phyloP scores from a whole-genome alignment of 2,113 vertebrate genomes.

The Amazona guildingii region DNA sequence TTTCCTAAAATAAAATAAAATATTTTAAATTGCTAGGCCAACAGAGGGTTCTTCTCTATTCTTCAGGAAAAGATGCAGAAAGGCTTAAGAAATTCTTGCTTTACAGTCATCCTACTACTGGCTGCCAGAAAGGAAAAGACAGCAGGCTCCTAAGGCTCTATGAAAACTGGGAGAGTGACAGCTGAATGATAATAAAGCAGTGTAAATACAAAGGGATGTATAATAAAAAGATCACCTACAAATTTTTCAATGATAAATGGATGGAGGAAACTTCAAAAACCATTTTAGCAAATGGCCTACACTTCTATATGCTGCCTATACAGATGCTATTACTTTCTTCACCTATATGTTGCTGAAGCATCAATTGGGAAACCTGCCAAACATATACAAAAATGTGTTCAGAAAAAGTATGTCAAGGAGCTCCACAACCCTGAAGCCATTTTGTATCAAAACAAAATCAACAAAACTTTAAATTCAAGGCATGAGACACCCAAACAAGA shows the following conservation, averaged over 20 bases:
- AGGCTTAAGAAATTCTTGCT: not conserved
- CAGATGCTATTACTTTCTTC: not conserved
- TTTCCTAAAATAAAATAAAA: not conserved
- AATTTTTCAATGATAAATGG: not conserved
- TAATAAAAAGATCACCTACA: not conserved
- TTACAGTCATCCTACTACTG: not conserved
- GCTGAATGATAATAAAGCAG: not conserved
- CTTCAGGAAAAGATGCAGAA: not conserved
- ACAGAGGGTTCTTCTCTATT: not conserved
- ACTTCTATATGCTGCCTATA: not conserved
- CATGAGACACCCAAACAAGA: not conserved
- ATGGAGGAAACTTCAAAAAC: not conserved
- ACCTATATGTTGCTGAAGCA: not conserved
- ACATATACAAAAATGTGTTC: not conserved
- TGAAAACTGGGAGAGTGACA: not conserved
- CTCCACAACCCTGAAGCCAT: not conserved
- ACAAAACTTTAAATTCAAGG: not conserved
- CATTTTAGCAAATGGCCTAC: not conserved
- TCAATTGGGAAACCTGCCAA: not conserved
- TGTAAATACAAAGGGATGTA: not conserved
- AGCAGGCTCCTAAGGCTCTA: not conserved
- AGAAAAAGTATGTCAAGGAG: not conserved
- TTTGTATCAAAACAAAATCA: not conserved
- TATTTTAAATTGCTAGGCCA: not conserved
- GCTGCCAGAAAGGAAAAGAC: not conserved